Evolutionary conservation across 2,888 invertebrate genomes (phyloP), one percentile per base, ranked within the genome.

Genomic region (Labia minor): DNA sequence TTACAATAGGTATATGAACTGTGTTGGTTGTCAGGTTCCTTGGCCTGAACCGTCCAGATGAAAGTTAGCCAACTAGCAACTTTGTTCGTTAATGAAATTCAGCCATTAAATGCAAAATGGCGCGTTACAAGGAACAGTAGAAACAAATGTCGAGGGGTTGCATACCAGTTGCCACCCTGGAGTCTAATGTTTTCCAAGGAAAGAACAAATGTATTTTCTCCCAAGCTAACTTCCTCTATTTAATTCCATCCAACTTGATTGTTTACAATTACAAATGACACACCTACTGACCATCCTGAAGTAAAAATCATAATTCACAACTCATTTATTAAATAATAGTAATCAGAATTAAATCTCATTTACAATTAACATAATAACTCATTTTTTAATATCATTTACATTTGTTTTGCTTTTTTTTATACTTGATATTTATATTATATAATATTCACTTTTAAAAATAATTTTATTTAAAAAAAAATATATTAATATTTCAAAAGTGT

Each of bases 1-100:
- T 26, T 6, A 26, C 49, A 49, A 49, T 49, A 49, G 49, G 49
- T 49, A 14, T 10, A 49, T 49, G 49, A 49, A 49, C 6, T 49
- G 49, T 49, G 26, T 26, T 26, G 3, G 49, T 49, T 49, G 49
- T 49, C 49, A 49, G 49, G 2, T 14, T 49, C 49, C 49, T 49
- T 49, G 49, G 49, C 26, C 16, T 49, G 49, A 49, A 49, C 14
- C 49, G 49, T 49, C 16, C 49, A 10, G 49, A 14, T 14, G 14
- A 11, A 49, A 49, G 49, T 49, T 49, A 14, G 49, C 49, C 16
- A 49, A 49, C 49, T 49, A 3, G n/a, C 49, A 49, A 11, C 16
- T 49, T 49, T 49, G 49, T 49, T 49, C 49, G 14, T 16, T 49
- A 49, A 49, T 49, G 49, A 49, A 49, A 49, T 49, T 49, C 49